These are phyloP conservation scores for Caranx ignobilis DNA, from an alignment of 2,113 vertebrate genomes.

Conservation along the genomic window DNA sequence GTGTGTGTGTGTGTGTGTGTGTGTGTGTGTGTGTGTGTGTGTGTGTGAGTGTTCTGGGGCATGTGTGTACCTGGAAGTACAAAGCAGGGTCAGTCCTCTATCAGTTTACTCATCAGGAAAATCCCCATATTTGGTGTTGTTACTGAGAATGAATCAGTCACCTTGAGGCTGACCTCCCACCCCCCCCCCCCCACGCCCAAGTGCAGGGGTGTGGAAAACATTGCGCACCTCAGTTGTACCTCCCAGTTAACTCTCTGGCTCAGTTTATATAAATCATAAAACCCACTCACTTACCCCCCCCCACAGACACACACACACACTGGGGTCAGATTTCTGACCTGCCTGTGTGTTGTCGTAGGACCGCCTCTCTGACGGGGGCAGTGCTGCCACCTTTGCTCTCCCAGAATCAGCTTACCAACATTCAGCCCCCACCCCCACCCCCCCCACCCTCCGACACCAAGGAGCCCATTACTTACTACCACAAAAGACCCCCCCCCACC, in stretches of 20 bases:
- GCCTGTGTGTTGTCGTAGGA: slow-evolving; percentile 45
- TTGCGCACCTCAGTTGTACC: too few relatives aligned
- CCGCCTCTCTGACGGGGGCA: slow-evolving; percentile 36
- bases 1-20: too few relatives aligned
- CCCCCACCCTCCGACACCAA: not conserved
- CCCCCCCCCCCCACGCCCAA: too few relatives aligned
- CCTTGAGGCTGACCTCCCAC: too few relatives aligned
- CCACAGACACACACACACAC: not conserved
- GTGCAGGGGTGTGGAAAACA: too few relatives aligned
- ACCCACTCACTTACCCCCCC: not conserved
- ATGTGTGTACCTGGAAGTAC: too few relatives aligned
- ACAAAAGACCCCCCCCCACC: slow-evolving; percentile 18
- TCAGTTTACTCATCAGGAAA: too few relatives aligned
- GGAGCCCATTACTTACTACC: slow-evolving; percentile 42
- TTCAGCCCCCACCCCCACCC: not conserved
- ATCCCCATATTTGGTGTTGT: not conserved
- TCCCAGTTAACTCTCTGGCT: too few relatives aligned
- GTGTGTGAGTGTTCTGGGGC: too few relatives aligned
- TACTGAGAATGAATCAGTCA: not conserved
- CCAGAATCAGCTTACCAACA: slow-evolving; percentile 68
- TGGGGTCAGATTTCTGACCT: slow-evolving; percentile 21
- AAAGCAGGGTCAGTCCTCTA: too few relatives aligned
- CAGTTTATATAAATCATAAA: slow-evolving; percentile 22
- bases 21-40: too few relatives aligned
- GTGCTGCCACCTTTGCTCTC: slow-evolving; percentile 54